These are phyloP conservation scores for Paedocypris micromegethes DNA, from an alignment of 2,797 vertebrate genomes.

Conservation along the genomic window DNA sequence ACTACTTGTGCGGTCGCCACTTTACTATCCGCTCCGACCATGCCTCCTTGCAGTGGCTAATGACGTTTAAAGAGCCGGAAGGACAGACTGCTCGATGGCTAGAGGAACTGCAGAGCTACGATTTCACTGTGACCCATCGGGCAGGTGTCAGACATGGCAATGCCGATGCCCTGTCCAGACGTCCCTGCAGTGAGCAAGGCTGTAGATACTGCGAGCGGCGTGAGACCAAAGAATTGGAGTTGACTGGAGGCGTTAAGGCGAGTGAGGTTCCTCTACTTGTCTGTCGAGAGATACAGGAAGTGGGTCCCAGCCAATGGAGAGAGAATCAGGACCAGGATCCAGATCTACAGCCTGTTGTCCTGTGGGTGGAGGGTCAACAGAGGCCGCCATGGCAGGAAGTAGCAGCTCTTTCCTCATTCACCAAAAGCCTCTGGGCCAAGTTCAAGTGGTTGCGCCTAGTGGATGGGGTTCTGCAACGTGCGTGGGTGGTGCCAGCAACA, in stretches of 20 bases:
- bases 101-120: not conserved
- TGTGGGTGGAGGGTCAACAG: conserved; percentile 22
- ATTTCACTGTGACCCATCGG: conserved; percentile 6
- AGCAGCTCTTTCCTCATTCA: not conserved
- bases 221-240: no score
- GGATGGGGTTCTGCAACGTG: conserved; percentile 31
- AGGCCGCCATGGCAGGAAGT: conserved; percentile 11
- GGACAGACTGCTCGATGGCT: conserved; percentile 8
- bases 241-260: no score
- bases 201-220: not conserved
- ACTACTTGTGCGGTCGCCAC: not conserved
- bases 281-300: not conserved
- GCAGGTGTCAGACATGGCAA: conserved; percentile 2
- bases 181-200: not conserved
- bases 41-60: not conserved
- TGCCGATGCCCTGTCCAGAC: not conserved
- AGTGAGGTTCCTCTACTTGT: no score
- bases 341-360: conserved; percentile 14
- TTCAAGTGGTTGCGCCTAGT: not conserved
- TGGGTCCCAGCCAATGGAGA: not conserved
- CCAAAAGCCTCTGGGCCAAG: not conserved
- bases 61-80: no score
- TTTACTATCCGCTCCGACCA: not conserved
- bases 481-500: conserved; percentile 20
- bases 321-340: conserved; percentile 27